A percentile compares a stretch with the other conserved stretches of the same genome.
These are phyloP conservation scores for Drosophila lini DNA, from an alignment of 1,140 invertebrate genomes.

Conservation along the genomic window DNA sequence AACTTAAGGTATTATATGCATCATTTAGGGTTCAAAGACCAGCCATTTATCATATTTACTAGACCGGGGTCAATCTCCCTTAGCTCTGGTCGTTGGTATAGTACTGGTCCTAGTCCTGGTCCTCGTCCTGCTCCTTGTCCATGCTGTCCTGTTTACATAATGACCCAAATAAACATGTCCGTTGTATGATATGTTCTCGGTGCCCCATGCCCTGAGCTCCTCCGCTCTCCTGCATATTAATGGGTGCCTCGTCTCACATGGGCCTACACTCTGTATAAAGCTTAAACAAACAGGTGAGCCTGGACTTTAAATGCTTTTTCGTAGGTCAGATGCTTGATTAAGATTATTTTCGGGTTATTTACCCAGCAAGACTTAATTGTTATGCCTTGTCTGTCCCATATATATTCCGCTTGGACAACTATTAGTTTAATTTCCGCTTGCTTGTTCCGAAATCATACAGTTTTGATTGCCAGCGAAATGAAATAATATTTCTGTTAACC, in stretches of 20 bases:
- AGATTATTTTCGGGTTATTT: slow-evolving; percentile 16
- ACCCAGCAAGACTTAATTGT: slow-evolving; percentile 8
- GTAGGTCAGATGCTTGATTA: slow-evolving; percentile 8
- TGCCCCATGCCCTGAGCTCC: slow-evolving; percentile 10
- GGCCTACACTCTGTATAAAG: not conserved
- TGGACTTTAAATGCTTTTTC: slow-evolving; percentile 5
- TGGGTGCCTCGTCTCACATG: slow-evolving; percentile 21
- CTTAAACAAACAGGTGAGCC: slow-evolving; percentile 15
- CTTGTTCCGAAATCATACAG: not conserved
- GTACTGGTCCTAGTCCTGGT: not conserved
- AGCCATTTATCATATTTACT: slow-evolving; percentile 66
- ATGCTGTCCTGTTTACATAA: slow-evolving; percentile 56
- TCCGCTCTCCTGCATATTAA: slow-evolving; percentile 57
- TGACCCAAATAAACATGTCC: slow-evolving; percentile 63
- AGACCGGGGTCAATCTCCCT: slow-evolving; percentile 13
- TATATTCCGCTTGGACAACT: not conserved
- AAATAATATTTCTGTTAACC: not conserved
- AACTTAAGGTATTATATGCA: slow-evolving; percentile 44
- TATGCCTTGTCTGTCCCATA: not conserved
- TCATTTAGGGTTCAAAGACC: slow-evolving; percentile 58
- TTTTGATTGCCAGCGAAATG: not conserved
- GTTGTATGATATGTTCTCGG: slow-evolving; percentile 27
- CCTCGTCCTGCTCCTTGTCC: not conserved
- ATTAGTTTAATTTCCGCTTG: slow-evolving; percentile 8
- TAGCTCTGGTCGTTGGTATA: too few species aligned